These are phyloP conservation scores for Timandra comae DNA, from an alignment of 2,888 invertebrate genomes.

Conservation along the genomic window DNA sequence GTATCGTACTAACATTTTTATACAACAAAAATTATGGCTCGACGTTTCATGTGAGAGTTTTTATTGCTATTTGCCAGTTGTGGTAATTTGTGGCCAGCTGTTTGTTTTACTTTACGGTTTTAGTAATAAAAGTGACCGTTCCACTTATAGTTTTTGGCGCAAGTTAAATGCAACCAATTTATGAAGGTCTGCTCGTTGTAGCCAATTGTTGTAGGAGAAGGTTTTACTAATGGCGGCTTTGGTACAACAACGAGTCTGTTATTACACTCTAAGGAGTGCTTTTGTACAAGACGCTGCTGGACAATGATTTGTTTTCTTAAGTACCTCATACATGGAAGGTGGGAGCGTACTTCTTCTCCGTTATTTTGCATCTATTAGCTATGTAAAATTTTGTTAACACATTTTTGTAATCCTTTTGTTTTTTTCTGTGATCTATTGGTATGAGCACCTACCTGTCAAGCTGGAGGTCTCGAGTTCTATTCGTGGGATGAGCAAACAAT, in stretches of 20 bases:
- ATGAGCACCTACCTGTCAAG: too few relatives aligned
- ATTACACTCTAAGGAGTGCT: not conserved
- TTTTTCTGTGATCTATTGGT: too few relatives aligned
- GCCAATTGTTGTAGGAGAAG: not conserved
- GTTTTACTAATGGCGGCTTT: conserved; percentile 5
- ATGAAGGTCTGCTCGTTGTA: conserved; percentile 14
- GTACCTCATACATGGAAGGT: too few relatives aligned
- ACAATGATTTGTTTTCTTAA: too few relatives aligned
- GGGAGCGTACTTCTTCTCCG: too few relatives aligned
- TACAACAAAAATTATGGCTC: conserved; percentile 1
- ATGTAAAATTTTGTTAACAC: too few relatives aligned
- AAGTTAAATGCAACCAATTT: conserved; percentile 24
- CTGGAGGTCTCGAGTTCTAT: too few relatives aligned
- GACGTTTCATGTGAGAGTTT: conserved; percentile 17
- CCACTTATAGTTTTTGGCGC: conserved; percentile 35
- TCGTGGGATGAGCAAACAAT: too few relatives aligned
- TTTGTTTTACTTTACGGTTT: conserved; percentile 40
- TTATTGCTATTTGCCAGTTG: conserved; percentile 32
- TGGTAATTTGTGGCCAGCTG: conserved; percentile 44
- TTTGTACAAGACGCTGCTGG: too few relatives aligned
- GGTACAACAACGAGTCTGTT: not conserved
- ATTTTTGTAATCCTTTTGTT: too few relatives aligned
- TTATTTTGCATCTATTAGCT: too few relatives aligned
- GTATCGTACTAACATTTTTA: conserved; percentile 2
- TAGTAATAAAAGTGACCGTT: conserved; percentile 45